phyloP scores from a whole-genome alignment of 2,113 vertebrate species.

The Megaceryle maxima region DNA sequence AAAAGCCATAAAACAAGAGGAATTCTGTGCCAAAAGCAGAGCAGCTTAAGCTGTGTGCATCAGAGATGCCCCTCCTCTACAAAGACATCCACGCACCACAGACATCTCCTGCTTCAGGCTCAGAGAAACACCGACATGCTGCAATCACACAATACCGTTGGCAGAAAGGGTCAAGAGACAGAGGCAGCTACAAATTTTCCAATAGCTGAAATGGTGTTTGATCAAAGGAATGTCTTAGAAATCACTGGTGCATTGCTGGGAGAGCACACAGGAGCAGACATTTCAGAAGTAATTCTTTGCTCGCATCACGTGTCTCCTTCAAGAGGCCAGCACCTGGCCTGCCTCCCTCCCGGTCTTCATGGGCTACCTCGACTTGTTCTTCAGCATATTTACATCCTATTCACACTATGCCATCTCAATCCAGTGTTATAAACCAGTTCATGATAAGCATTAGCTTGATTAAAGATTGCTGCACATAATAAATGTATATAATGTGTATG shows the following conservation, averaged over 20 bases:
- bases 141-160: not conserved
- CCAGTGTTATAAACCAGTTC: not conserved
- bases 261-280: not conserved
- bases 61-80: not conserved
- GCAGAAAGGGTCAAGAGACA: not conserved
- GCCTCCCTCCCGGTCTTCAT: not conserved
- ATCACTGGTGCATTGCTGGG: not conserved
- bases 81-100: not conserved
- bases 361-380: not conserved
- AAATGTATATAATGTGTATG: conserved; percentile 43
- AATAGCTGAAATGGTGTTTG: not conserved
- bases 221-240: not conserved
- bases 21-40: not conserved
- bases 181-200: not conserved
- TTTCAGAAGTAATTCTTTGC: not conserved
- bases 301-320: not conserved
- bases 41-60: not conserved
- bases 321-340: not conserved
- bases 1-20: not conserved
- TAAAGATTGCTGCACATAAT: conserved; percentile 43
- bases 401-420: not conserved
- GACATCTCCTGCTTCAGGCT: not conserved
- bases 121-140: not conserved
- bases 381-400: not conserved
- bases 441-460: conserved; percentile 60